A percentile compares a stretch with the other conserved stretches of the same genome.
phyloP scores from a whole-genome alignment of 2,888 invertebrate species.

The Pristionchus japonicus region DNA sequence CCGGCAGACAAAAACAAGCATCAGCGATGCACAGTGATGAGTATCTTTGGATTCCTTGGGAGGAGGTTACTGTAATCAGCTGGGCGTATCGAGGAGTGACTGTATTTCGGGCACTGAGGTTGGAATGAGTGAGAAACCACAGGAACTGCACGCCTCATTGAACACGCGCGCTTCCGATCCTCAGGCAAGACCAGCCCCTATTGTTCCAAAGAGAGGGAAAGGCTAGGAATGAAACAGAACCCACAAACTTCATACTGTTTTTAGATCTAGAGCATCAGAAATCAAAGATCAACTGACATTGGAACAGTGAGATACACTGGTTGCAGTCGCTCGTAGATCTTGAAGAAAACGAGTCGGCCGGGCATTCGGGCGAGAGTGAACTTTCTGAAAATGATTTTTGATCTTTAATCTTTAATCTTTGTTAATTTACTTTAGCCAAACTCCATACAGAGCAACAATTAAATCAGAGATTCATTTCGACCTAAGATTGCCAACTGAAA shows the following conservation, averaged over 20 bases:
- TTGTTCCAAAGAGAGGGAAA: neutral
- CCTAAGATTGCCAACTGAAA: too few species aligned
- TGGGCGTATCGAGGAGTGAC: neutral
- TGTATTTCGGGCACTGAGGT: neutral
- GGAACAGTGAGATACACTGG: conserved; percentile 89
- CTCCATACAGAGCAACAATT: too few species aligned
- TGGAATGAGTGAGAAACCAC: neutral
- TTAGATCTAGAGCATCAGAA: neutral
- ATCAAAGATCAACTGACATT: conserved; percentile 49
- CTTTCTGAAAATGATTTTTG: neutral
- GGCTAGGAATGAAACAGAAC: neutral
- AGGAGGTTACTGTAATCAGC: neutral
- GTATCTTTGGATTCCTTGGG: neutral
- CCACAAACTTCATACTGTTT: neutral
- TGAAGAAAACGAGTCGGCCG: conserved; percentile 77
- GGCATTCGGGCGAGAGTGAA: conserved; percentile 65
- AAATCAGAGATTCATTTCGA: too few species aligned
- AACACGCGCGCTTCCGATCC: neutral
- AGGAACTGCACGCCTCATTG: neutral
- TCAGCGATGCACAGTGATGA: conserved; percentile 16
- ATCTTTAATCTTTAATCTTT: neutral
- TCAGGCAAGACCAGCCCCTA: neutral
- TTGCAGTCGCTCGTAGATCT: conserved; percentile 90
- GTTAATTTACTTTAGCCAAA: too few species aligned
- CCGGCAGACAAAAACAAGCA: neutral